Conservation (phyloP, 2,888 invertebrate genomes). For the Lochmaea crataegi region DNA sequence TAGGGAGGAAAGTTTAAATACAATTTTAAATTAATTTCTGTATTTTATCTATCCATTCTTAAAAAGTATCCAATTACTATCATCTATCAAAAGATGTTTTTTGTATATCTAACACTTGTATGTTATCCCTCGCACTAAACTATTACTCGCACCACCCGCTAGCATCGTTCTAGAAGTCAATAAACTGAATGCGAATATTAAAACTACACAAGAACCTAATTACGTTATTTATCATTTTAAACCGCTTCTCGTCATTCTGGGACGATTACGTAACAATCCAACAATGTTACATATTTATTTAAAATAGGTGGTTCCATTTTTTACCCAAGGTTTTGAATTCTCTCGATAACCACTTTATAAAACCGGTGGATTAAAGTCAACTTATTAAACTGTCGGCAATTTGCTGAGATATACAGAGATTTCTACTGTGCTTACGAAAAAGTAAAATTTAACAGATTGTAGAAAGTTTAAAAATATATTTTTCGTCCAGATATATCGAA, state of each 20-base stretch:
- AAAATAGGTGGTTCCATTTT: conserved; percentile 11
- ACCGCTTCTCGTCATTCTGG: neutral
- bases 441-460: too few species aligned
- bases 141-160: neutral
- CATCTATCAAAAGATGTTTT: too few species aligned
- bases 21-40: too few species aligned
- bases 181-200: conserved; percentile 21
- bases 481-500: too few species aligned
- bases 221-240: conserved; percentile 17
- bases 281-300: neutral
- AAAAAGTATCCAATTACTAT: neutral
- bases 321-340: neutral
- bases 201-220: conserved; percentile 19
- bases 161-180: conserved; percentile 21
- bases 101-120: neutral
- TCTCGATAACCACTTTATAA: neutral
- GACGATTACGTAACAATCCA: neutral
- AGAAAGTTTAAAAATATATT: too few species aligned
- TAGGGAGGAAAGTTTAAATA: too few species aligned
- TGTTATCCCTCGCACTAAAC: conserved; percentile 3
- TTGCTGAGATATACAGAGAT: too few species aligned
- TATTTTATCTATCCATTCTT: neutral
- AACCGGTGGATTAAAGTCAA: neutral
- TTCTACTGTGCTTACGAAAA: too few species aligned
- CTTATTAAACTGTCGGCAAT: too few species aligned